A percentile compares a stretch with the other conserved stretches of the same genome.
Conservation (phyloP, 2,888 invertebrate genomes). For the Alentia gelatinosa region DNA sequence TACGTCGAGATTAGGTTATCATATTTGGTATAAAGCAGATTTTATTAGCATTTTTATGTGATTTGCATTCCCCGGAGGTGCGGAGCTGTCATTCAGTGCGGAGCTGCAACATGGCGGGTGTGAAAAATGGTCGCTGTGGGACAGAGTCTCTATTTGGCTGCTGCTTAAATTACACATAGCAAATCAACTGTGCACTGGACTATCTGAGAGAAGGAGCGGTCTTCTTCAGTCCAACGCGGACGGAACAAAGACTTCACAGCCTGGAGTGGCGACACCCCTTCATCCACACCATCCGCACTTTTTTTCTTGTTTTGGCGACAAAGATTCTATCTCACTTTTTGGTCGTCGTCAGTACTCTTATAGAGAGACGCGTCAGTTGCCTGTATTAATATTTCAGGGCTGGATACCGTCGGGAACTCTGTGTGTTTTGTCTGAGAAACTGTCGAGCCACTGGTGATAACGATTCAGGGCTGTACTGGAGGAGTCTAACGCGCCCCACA, state of each 20-base stretch:
- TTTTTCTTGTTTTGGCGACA: not conserved
- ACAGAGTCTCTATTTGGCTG: conserved; percentile 53
- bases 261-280: not conserved
- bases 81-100: conserved; percentile 47
- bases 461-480: not conserved
- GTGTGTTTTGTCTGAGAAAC: not conserved
- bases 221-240: not conserved
- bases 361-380: not conserved
- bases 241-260: conserved; percentile 13
- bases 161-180: conserved; percentile 59
- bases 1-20: conserved; percentile 54
- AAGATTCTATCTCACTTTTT: not conserved
- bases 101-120: conserved; percentile 36
- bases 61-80: conserved; percentile 50
- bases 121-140: conserved; percentile 55
- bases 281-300: not conserved
- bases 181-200: conserved; percentile 47
- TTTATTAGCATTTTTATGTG: conserved; percentile 59
- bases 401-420: not conserved
- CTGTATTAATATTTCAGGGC: conserved; percentile 9
- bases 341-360: not conserved
- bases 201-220: not conserved
- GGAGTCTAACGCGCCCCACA: not conserved
- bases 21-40: conserved; percentile 55
- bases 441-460: not conserved